Evolutionary conservation across 2,797 vertebrate species (phyloP).

Genomic region (Spondyliosoma cantharus): DNA sequence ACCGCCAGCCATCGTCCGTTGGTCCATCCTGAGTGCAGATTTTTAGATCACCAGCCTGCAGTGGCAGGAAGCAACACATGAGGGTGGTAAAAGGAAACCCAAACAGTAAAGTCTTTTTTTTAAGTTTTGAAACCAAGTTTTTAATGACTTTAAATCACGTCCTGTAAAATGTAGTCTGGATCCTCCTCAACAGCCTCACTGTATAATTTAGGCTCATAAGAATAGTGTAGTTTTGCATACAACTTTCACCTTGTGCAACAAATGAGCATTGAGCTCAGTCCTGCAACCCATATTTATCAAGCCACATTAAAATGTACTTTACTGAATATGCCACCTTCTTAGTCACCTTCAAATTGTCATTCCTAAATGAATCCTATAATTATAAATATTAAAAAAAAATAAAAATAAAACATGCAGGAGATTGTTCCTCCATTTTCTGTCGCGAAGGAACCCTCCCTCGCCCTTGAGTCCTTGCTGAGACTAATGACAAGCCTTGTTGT

Average conservation of each 20-base stretch:
- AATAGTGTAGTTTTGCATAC: not conserved
- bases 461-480: slow-evolving; percentile 64
- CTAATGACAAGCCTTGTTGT: slow-evolving; percentile 71
- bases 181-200: not conserved
- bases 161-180: not conserved
- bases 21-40: too few species aligned
- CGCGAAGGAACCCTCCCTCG: slow-evolving; percentile 13
- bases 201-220: not conserved
- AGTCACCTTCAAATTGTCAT: slow-evolving; percentile 46
- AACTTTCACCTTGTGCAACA: slow-evolving; percentile 3
- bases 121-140: not conserved
- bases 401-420: slow-evolving; percentile 33
- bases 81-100: too few species aligned
- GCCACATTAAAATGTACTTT: slow-evolving; percentile 30
- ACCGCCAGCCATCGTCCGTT: too few species aligned
- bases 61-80: too few species aligned
- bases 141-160: not conserved
- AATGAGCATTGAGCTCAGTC: not conserved
- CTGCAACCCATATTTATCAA: slow-evolving; percentile 18
- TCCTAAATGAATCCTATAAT: slow-evolving; percentile 43
- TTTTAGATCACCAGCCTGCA: too few species aligned
- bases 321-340: not conserved
- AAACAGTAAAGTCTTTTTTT: too few species aligned
- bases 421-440: slow-evolving; percentile 36
- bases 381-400: slow-evolving; percentile 40